Percentiles rank a stretch among this genome's conserved stretches.
phyloP scores from a whole-genome alignment of 1,140 invertebrate genomes.

The Eriocheir sinensis region DNA sequence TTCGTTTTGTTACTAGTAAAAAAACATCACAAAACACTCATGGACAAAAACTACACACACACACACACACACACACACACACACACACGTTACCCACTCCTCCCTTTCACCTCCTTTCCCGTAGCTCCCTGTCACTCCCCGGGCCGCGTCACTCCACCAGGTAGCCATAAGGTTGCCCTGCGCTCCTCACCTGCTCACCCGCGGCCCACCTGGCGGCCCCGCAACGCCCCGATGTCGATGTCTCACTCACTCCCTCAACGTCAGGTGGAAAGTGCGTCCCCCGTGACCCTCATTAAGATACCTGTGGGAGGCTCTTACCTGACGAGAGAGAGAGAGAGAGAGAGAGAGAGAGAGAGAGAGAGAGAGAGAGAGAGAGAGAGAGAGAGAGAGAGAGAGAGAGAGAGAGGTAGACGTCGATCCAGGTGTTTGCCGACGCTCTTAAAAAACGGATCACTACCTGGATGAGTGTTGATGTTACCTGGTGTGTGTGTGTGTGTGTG shows the following conservation, averaged over 20 bases:
- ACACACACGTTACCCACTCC: not conserved
- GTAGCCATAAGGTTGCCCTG: no score
- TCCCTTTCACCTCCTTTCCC: not conserved
- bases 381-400: slow-evolving; percentile 32
- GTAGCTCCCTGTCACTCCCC: not conserved
- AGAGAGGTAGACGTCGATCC: not conserved
- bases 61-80: slow-evolving; percentile 22
- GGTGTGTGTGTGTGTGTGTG: slow-evolving; percentile 13
- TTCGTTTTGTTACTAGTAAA: not conserved
- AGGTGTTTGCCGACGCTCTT: not conserved
- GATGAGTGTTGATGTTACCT: not conserved
- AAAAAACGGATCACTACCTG: not conserved
- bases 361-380: no score
- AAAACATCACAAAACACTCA: not conserved
- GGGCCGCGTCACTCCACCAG: no score
- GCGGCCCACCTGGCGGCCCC: no score
- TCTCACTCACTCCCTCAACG: no score
- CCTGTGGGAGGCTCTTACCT: no score
- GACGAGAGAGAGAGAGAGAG: slow-evolving; percentile 16
- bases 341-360: slow-evolving; percentile 38
- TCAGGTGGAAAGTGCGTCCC: no score
- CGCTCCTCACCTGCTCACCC: no score
- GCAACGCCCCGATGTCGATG: no score
- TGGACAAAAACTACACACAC: not conserved
- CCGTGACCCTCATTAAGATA: no score